Conservation (phyloP, 2,113 vertebrate species). For the Aegotheles bennettii region DNA sequence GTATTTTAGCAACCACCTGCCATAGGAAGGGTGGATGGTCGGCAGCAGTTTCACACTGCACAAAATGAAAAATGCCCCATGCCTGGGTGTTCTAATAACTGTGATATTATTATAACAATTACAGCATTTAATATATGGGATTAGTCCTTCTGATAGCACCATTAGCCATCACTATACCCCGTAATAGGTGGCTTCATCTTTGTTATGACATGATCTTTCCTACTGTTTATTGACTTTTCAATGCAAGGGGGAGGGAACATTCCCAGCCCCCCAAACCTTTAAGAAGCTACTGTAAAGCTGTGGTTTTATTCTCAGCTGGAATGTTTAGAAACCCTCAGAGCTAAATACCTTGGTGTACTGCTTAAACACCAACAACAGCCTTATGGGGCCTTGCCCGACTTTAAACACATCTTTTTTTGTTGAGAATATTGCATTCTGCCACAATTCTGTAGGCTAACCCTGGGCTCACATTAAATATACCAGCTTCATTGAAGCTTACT, state of each 20-base stretch:
- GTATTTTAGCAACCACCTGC: not conserved
- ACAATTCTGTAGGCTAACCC: slow-evolving; percentile 83
- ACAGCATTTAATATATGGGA: slow-evolving; percentile 73
- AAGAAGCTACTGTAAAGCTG: slow-evolving; percentile 84
- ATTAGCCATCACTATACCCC: slow-evolving; percentile 74
- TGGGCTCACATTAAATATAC: slow-evolving; percentile 83
- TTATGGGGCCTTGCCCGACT: slow-evolving; percentile 83
- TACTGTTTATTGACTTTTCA: slow-evolving; percentile 85
- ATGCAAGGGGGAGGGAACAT: slow-evolving; percentile 80
- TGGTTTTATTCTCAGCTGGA: slow-evolving; percentile 84
- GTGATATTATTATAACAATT: slow-evolving; percentile 77
- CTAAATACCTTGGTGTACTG: slow-evolving; percentile 85
- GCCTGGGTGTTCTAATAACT: slow-evolving; percentile 70
- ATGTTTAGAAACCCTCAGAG: slow-evolving; percentile 86
- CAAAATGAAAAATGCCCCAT: slow-evolving; percentile 60
- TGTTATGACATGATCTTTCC: slow-evolving; percentile 84
- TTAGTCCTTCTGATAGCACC: slow-evolving; percentile 74
- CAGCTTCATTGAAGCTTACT: slow-evolving; percentile 83
- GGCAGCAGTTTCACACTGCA: not conserved
- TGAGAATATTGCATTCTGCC: slow-evolving; percentile 82
- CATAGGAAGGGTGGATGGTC: not conserved
- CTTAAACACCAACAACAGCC: slow-evolving; percentile 91
- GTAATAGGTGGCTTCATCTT: slow-evolving; percentile 81
- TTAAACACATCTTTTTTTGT: slow-evolving; percentile 89
- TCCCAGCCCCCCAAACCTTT: slow-evolving; percentile 82